Evolutionary conservation across 2,797 vertebrate genomes (phyloP), one percentile per base, ranked within the genome.

Genomic region (Spea hammondii): DNA sequence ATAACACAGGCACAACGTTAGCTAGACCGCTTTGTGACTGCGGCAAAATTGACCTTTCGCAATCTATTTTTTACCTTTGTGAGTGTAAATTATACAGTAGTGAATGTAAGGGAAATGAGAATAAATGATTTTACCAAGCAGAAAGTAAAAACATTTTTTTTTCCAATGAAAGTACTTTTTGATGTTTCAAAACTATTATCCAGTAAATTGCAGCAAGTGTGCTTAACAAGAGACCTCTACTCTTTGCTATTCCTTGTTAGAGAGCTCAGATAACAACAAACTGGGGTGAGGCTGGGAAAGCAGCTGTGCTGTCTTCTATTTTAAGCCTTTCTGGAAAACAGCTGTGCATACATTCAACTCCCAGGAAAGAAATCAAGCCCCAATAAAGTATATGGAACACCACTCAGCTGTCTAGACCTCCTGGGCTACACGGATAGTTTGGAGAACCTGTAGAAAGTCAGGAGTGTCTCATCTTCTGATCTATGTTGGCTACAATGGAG

Each of bases 281-380:
- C 45, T 70, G 59, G 74, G 79, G 80, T 64, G 80, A 82, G 65
- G 69, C 65, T 71, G 71, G 70, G 68, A 70, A 79, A 80, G 78
- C 74, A 73, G 71, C 81, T 76, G 70, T 66, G 71, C n/a, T 53
- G 59, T 48, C 13, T 66, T 82, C 65, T 85, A 74, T 76, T 73
- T 79, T 72, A 69, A 68, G 54, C 46, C 32, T 70, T 72, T 50
- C 76, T 64, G 54, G 48, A 54, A 47, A 78, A 78, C 80, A 73
- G 73, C 74, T 80, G 76, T 71, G 65, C 71, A 70, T 80, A 66
- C 72, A 65, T 69, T 70, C 65, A 57, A 44, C n/a, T 77, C 59
- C 59, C 80, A 77, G 59, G 54, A 74, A 82, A 77, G 80, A 78
- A 65, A 77, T 78, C 65, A 77, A 72, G 73, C 65, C 80, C 57